A percentile compares a stretch with the other conserved stretches of the same genome.
Evolutionary conservation across 2,797 vertebrate genomes (phyloP).

Genomic region (Leptodactylus fallax): DNA sequence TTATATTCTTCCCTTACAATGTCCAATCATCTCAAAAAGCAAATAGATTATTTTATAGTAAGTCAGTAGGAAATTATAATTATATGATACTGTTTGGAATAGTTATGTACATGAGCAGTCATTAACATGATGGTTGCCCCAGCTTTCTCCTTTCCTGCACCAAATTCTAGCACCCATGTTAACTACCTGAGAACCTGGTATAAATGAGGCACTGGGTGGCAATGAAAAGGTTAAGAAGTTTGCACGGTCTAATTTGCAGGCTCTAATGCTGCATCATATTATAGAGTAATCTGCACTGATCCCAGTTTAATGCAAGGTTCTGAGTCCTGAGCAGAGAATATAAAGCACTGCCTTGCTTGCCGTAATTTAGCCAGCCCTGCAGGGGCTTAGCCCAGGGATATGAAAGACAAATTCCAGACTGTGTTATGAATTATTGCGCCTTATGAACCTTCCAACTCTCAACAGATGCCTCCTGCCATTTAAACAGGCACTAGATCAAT

Average conservation of each 20-base stretch:
- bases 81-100: too few species aligned
- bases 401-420: constrained; percentile 82
- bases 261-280: constrained; percentile 93
- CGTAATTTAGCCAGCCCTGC: constrained; percentile 80
- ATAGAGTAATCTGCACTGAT: constrained; percentile 98
- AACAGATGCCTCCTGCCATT: constrained; percentile 75
- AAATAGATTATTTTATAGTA: too few species aligned
- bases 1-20: too few species aligned
- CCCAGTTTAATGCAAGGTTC: constrained; percentile 96
- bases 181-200: neutral
- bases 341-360: constrained; percentile 75
- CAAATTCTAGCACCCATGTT: neutral
- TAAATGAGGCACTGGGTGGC: neutral
- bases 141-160: neutral
- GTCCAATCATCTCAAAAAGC: too few species aligned
- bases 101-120: too few species aligned
- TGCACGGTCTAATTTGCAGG: constrained; percentile 92
- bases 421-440: constrained; percentile 76
- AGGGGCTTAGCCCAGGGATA: constrained; percentile 80
- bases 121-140: too few species aligned
- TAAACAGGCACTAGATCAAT: constrained; percentile 75
- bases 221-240: constrained; percentile 77
- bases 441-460: constrained; percentile 73
- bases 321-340: constrained; percentile 81
- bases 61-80: too few species aligned